Base-by-base conservation (phyloP, 2,113 vertebrate species). In the Arvicanthis niloticus region DNA sequence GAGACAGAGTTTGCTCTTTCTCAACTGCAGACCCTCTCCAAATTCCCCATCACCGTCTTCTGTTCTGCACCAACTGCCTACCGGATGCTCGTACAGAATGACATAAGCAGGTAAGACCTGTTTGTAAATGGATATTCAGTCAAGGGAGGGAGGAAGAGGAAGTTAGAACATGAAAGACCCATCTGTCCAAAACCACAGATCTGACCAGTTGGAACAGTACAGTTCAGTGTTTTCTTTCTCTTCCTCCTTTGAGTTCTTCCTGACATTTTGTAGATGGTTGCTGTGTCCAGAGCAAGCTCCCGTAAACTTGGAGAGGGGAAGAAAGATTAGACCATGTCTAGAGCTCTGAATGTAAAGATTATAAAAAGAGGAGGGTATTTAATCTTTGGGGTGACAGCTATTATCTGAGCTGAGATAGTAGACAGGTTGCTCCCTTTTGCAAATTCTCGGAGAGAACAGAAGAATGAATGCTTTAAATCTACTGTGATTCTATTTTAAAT, bases 51-150 rank as follows among this genome's bases (percentile, higher is more conserved):
- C 96, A 98, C 98, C 0, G 98, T 99, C 56, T 99, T 99, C 97
- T 99, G 99, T 97, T 98, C 98, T 19, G 98, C 98, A 56, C 99
- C 99, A 26, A 99, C 99, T 91, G 99, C 98, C 19, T 99, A 99
- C 93, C 98, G 98, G 45, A 99, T 99, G 99, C 97, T 99, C n/a
- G 86, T 99, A 53, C 98, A 98, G 88, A 97, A 98, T 37, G 94
- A 98, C 40, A 84, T 98, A 45, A 91, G 93, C 92, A 98, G 98
- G 99, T 99, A 97, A 97, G 97, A 45, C 40, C 94, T 42, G 65
- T 24, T 26, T 22, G 56, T 29, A 81, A 45, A 81, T 0, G 56
- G 45, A 26, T 19, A 76, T 42, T 81, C 53, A 72, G 72, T 53
- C 9, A 6, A 65, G 26, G 21, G 10, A 31, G 26, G n/a, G 3